These are phyloP conservation scores for Frieseomelitta varia DNA, from an alignment of 1,140 invertebrate genomes.

Conservation along the genomic window DNA sequence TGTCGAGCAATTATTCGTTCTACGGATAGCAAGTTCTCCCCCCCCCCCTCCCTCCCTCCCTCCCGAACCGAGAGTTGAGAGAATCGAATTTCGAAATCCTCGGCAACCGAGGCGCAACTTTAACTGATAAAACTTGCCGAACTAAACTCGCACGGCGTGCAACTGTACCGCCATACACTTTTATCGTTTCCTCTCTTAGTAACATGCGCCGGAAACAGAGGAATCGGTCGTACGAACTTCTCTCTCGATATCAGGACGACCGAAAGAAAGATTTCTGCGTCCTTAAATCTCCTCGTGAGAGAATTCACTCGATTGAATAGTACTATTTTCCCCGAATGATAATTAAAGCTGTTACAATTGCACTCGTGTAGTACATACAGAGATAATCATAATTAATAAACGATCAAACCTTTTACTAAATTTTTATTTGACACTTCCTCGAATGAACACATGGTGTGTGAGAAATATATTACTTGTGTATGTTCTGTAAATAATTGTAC, in stretches of 20 bases:
- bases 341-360: too few species aligned
- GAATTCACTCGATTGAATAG: constrained; percentile 25
- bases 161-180: neutral
- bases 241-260: too few species aligned
- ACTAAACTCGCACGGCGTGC: constrained; percentile 1
- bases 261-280: neutral
- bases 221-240: constrained; percentile 3
- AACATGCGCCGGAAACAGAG: neutral
- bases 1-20: constrained; percentile 11
- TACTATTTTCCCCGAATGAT: too few species aligned
- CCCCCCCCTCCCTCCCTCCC: too few species aligned
- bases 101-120: constrained; percentile 2
- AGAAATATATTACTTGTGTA: too few species aligned
- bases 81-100: constrained; percentile 41
- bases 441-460: too few species aligned
- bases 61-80: neutral
- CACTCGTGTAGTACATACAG: too few species aligned
- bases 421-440: too few species aligned
- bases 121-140: constrained; percentile 39
- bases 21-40: neutral
- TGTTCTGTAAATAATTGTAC: too few species aligned
- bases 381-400: too few species aligned
- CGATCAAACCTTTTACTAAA: too few species aligned
- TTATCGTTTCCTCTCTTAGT: constrained; percentile 21
- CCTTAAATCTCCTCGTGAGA: neutral